Evolutionary conservation across 2,113 vertebrate genomes (phyloP), one percentile per base, ranked within the genome.

Genomic region (Rhegmatorhina hoffmannsi): DNA sequence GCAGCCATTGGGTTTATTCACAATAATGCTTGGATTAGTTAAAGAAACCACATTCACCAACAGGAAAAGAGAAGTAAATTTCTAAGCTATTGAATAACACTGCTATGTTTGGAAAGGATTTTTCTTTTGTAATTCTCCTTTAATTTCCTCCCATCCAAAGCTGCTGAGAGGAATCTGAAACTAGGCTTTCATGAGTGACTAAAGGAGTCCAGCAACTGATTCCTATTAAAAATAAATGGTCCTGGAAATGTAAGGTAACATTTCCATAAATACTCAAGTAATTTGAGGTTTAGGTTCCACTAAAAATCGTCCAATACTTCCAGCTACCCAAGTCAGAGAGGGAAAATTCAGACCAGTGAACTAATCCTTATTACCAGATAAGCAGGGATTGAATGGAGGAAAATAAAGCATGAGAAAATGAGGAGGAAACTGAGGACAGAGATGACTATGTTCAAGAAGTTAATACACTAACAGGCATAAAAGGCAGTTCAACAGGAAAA

Each of bases 81-180:
- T 96, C 88, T 92, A 78, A 95, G 85, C 85, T 95, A 94, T 93
- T 96, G 90, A 95, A 94, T 90, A 95, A 87, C 90, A 63, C 36
- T 93, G 90, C 88, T 96, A 28, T 92, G 92, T 91, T 96, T 96
- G 92, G 90, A 96, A 96, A 95, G 55, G 72, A 86, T 92, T 91
- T 92, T 88, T 83, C 92, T 92, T 88, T 93, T 92, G 82, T 93
- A 90, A 92, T 95, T 94, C 72, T 60, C 36, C 72, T 92, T 96
- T 96, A 89, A 95, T 96, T 93, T 96, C 90, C 93, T 96, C 79
- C 40, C 76, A 75, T 92, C 72, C 73, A 81, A 60, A 80, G 77
- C 85, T 93, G 79, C 75, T 93, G 38, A 85, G 87, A 83, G 74
- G 81, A 94, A 74, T 87, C 74, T 69, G 84, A 91, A 85, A 82